Evolutionary conservation across 2,888 invertebrate species (phyloP).

Genomic region (Aleiodes alternator): DNA sequence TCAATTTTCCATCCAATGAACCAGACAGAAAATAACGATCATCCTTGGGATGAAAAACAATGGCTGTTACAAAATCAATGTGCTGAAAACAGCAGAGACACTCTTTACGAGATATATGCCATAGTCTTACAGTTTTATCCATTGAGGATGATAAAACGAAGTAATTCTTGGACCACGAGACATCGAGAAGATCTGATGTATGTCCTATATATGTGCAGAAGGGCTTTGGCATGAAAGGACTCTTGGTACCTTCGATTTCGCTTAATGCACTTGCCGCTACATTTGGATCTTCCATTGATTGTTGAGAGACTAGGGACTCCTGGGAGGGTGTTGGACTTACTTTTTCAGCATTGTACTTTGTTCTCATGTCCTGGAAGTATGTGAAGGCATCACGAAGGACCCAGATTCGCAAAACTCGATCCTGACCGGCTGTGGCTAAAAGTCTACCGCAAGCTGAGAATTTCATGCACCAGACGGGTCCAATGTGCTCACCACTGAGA

Average conservation of each 20-base stretch:
- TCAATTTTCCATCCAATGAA: conserved; percentile 96
- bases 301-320: conserved; percentile 90
- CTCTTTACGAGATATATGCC: conserved; percentile 98
- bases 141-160: conserved; percentile 98
- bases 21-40: conserved; percentile 96
- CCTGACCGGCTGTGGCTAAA: conserved; percentile 98
- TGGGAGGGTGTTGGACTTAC: conserved; percentile 95
- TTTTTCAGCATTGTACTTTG: conserved; percentile 94
- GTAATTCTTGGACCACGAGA: conserved; percentile 99
- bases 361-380: conserved; percentile 96
- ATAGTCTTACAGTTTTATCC: conserved; percentile 98
- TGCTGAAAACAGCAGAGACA: conserved; percentile 99
- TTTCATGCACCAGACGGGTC: conserved; percentile 99
- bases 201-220: conserved; percentile 97
- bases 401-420: conserved; percentile 95
- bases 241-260: conserved; percentile 78
- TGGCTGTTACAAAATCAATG: conserved; percentile 99
- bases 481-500: conserved; percentile 88
- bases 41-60: conserved; percentile 97
- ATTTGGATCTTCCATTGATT: conserved; percentile 81
- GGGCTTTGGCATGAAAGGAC: conserved; percentile 91
- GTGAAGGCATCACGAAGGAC: conserved; percentile 92
- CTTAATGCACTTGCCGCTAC: conserved; percentile 77
- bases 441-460: conserved; percentile 97
- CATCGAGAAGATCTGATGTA: conserved; percentile 96